phyloP scores from a whole-genome alignment of 2,113 vertebrate species.

The Cephalopterus ornatus region DNA sequence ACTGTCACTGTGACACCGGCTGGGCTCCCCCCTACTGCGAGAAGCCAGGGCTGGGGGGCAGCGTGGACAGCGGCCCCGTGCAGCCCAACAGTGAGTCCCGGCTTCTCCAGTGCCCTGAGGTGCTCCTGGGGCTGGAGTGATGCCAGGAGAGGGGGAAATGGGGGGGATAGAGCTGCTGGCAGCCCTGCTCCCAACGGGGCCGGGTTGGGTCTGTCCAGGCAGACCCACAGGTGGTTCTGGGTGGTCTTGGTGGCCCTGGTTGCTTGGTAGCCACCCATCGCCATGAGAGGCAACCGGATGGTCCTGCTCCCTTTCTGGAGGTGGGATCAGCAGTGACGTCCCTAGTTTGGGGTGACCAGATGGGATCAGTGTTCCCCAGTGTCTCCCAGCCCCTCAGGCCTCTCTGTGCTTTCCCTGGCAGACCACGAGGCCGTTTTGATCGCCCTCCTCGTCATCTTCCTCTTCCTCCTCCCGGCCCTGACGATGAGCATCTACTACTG shows the following conservation, averaged over 20 bases:
- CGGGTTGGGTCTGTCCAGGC: neutral
- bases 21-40: conserved; percentile 92
- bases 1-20: conserved; percentile 88
- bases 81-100: conserved; percentile 79
- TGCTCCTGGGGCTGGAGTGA: rapidly evolving
- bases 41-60: conserved; percentile 86
- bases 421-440: conserved; percentile 72
- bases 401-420: conserved; percentile 39
- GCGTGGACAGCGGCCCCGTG: conserved; percentile 90
- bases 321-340: neutral
- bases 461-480: conserved; percentile 80
- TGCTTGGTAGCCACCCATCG: neutral
- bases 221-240: neutral
- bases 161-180: too few relatives aligned
- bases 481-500: conserved; percentile 79
- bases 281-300: neutral
- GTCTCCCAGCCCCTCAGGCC: neutral
- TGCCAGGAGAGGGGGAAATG: rapidly evolving
- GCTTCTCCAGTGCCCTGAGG: rapidly evolving
- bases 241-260: neutral
- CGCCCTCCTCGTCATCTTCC: conserved; percentile 78
- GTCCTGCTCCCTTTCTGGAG: neutral
- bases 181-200: neutral
- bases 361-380: rapidly evolving
- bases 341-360: neutral